phyloP scores from a whole-genome alignment of 23 tunicate genomes.

The Ascidia mentula region DNA sequence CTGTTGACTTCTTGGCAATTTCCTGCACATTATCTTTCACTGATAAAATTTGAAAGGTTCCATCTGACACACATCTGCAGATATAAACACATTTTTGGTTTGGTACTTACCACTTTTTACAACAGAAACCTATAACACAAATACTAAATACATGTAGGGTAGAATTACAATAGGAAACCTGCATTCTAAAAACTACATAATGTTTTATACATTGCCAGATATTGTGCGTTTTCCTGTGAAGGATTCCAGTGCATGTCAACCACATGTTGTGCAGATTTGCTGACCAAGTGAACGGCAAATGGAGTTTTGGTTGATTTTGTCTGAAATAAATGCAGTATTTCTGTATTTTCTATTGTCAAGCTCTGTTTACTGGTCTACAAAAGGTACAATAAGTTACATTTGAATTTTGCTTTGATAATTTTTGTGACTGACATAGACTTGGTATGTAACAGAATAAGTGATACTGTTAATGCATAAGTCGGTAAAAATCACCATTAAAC shows the following conservation, averaged over 20 bases:
- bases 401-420: too few relatives aligned
- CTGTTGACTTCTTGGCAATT: slow-evolving; percentile 45
- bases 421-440: too few relatives aligned
- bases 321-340: too few relatives aligned
- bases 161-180: neutral
- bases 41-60: slow-evolving; percentile 69
- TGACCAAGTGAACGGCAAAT: slow-evolving; percentile 36
- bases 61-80: slow-evolving; percentile 69
- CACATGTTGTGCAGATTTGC: slow-evolving; percentile 44
- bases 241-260: slow-evolving; percentile 86
- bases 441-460: too few relatives aligned
- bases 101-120: neutral
- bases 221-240: slow-evolving; percentile 44
- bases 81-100: neutral
- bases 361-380: too few relatives aligned
- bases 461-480: too few relatives aligned
- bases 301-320: slow-evolving; percentile 86
- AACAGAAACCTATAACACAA: neutral
- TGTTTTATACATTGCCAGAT: slow-evolving; percentile 92
- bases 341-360: too few relatives aligned
- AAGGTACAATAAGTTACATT: too few relatives aligned
- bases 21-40: slow-evolving; percentile 47
- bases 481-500: too few relatives aligned
- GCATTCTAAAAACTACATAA: too few relatives aligned
- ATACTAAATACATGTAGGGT: neutral